Evolutionary conservation across 2,113 vertebrate species (phyloP).

Genomic region (Chlamydotis undulata): DNA sequence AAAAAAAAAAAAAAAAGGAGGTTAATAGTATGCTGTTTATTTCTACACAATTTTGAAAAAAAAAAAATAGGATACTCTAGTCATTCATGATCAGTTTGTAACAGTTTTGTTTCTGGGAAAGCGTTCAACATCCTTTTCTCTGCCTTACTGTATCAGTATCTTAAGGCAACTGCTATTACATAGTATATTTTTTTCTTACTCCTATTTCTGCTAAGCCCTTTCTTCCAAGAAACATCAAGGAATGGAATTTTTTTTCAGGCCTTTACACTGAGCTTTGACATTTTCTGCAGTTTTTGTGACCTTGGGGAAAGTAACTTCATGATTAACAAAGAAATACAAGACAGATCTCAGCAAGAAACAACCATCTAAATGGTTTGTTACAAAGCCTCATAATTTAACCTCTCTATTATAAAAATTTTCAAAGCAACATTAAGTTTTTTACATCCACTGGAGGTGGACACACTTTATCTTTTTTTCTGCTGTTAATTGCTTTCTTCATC

Average conservation of each 20-base stretch:
- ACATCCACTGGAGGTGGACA: neutral
- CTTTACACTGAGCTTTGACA: neutral
- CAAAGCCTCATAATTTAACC: neutral
- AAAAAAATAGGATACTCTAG: neutral
- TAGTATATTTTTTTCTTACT: neutral
- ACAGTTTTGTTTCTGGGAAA: neutral
- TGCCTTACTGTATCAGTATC: neutral
- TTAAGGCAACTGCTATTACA: neutral
- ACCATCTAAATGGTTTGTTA: neutral
- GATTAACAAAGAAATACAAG: slow-evolving; percentile 1
- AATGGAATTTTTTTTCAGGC: neutral
- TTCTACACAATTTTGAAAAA: neutral
- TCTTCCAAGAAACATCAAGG: neutral
- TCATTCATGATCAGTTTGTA: neutral
- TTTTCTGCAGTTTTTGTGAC: slow-evolving; percentile 2
- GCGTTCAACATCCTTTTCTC: neutral
- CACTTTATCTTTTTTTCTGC: neutral
- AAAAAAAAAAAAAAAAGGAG: neutral
- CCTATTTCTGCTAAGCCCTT: neutral
- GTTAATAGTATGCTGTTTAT: neutral
- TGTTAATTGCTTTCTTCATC: slow-evolving; percentile 12
- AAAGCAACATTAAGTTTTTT: neutral
- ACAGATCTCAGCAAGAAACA: neutral
- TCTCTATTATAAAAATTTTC: neutral
- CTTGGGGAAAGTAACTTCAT: neutral